A percentile compares a stretch with the other conserved stretches of the same genome.
Evolutionary conservation across 2,888 invertebrate species (phyloP).

Genomic region (Xestia xanthographa): DNA sequence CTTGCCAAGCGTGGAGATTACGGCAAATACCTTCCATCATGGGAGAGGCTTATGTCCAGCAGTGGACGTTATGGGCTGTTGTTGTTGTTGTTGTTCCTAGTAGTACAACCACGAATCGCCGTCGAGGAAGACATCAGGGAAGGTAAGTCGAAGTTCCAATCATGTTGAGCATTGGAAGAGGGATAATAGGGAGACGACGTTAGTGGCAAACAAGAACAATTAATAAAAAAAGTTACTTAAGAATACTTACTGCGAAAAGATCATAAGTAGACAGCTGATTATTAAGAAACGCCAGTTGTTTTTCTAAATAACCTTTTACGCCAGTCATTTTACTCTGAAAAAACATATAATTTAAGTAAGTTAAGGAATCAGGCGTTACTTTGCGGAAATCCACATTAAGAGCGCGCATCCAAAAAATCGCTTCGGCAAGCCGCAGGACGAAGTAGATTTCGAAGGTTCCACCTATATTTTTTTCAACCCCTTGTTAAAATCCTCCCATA

Average conservation of each 20-base stretch:
- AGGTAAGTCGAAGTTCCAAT: not conserved
- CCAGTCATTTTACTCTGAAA: slow-evolving; percentile 83
- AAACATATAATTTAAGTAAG: not conserved
- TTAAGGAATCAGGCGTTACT: not conserved
- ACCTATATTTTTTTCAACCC: no score
- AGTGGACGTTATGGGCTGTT: no score
- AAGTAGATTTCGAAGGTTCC: no score
- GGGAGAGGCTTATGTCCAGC: no score
- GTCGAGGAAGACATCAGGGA: not conserved
- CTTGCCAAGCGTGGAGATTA: no score
- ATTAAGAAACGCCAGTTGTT: slow-evolving; percentile 75
- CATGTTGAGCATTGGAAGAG: not conserved
- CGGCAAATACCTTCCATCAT: no score
- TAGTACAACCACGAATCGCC: not conserved
- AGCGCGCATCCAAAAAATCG: no score
- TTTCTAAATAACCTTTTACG: slow-evolving; percentile 79
- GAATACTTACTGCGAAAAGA: slow-evolving; percentile 69
- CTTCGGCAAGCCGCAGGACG: no score
- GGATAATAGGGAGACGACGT: not conserved
- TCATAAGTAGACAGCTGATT: slow-evolving; percentile 66
- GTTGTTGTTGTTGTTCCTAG: not conserved
- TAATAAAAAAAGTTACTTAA: no score
- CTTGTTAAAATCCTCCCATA: no score
- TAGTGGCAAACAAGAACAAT: not conserved
- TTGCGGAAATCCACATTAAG: not conserved